Percentiles rank a stretch among this genome's conserved stretches.
These are phyloP conservation scores for Cuculus canorus DNA, from an alignment of 2,797 vertebrate species.

Conservation along the genomic window DNA sequence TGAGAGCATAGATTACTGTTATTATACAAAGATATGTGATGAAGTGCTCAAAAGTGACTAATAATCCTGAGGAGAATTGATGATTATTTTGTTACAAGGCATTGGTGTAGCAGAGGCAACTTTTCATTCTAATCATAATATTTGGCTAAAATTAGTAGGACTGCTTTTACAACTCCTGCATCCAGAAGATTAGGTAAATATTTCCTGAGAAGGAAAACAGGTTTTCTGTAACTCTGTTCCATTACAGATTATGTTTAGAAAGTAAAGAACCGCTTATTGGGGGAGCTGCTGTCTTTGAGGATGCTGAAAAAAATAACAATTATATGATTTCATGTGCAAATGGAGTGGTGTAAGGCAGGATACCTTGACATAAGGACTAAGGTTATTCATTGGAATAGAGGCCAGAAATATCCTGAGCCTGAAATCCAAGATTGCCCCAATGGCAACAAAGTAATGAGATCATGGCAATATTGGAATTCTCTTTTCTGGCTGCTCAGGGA, in stretches of 20 bases:
- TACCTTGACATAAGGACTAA: background rate
- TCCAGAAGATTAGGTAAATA: background rate
- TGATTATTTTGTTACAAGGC: background rate
- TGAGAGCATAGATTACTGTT: conserved; percentile 18
- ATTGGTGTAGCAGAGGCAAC: background rate
- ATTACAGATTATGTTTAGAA: background rate
- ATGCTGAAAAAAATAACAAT: background rate
- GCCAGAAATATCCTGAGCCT: background rate
- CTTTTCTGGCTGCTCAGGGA: background rate
- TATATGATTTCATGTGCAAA: background rate
- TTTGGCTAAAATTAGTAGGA: background rate
- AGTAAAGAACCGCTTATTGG: background rate
- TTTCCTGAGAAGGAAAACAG: background rate
- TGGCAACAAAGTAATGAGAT: background rate
- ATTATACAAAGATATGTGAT: conserved; percentile 11
- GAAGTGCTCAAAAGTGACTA: conserved; percentile 7
- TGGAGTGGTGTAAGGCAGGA: background rate
- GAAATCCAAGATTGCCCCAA: background rate
- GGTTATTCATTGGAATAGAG: background rate
- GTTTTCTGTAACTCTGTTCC: background rate
- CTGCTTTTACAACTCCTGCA: background rate
- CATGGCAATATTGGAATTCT: background rate
- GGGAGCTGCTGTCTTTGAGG: background rate
- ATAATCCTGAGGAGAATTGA: background rate
- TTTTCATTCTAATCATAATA: background rate